These are phyloP conservation scores for Diabrotica undecimpunctata DNA, from an alignment of 1,140 invertebrate species.

Conservation along the genomic window DNA sequence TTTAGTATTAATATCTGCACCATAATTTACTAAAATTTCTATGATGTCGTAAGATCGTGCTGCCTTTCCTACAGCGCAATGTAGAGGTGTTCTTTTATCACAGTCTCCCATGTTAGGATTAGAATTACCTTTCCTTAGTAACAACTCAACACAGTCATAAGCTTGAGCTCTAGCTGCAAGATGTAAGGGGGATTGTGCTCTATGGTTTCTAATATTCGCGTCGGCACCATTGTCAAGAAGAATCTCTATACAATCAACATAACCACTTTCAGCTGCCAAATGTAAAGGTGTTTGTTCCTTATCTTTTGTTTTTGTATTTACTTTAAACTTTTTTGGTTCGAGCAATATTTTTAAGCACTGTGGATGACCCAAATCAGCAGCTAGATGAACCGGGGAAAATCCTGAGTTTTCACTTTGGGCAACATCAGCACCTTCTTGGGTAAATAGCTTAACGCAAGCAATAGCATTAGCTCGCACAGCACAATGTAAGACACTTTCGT, in stretches of 20 bases:
- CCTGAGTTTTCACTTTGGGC: constrained; percentile 67
- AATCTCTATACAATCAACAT: constrained; percentile 67
- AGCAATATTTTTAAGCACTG: constrained; percentile 66
- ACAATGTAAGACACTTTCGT: constrained; percentile 73
- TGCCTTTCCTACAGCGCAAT: constrained; percentile 73
- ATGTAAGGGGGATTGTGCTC: constrained; percentile 75
- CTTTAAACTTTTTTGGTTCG: constrained; percentile 59
- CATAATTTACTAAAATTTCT: constrained; percentile 69
- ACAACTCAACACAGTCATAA: constrained; percentile 70
- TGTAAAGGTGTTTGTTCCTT: constrained; percentile 74
- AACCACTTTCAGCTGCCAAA: constrained; percentile 75
- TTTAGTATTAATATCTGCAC: constrained; percentile 77
- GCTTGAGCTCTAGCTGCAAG: constrained; percentile 71
- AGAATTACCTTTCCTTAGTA: constrained; percentile 66
- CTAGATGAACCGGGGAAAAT: constrained; percentile 71
- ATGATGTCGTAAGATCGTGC: constrained; percentile 71
- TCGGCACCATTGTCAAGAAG: constrained; percentile 70
- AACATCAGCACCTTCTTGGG: constrained; percentile 64
- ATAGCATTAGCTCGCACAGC: constrained; percentile 71
- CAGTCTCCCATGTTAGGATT: constrained; percentile 73
- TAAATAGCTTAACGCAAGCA: constrained; percentile 69
- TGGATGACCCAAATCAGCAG: constrained; percentile 68
- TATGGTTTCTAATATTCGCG: constrained; percentile 64
- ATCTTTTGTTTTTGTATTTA: constrained; percentile 61
- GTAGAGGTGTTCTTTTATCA: constrained; percentile 72